phyloP scores from a whole-genome alignment of 1,140 invertebrate species.

The Magallana ariakensis region DNA sequence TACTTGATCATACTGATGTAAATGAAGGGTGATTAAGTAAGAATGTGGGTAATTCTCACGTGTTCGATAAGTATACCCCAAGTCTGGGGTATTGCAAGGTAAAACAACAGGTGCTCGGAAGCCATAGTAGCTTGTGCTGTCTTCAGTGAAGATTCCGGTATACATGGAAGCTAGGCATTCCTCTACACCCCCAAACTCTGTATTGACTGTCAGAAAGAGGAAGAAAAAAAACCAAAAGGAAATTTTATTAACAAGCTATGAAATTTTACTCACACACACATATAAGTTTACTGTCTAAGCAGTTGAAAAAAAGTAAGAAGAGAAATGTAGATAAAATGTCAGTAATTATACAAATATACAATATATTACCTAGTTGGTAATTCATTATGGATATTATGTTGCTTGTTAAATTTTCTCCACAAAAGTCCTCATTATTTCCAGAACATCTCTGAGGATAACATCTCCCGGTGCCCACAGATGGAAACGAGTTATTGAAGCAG shows the following conservation, averaged over 20 bases:
- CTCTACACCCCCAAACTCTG: background rate
- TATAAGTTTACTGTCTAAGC: no score
- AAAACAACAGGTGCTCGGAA: conserved; percentile 6
- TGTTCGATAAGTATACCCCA: conserved; percentile 16
- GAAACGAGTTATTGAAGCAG: background rate
- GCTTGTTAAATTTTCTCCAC: background rate
- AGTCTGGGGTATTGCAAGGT: background rate
- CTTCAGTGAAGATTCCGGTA: background rate
- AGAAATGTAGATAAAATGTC: no score
- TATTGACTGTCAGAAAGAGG: background rate
- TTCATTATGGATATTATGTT: background rate
- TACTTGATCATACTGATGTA: no score
- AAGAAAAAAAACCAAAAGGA: background rate
- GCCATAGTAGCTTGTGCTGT: background rate
- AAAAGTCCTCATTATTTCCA: background rate
- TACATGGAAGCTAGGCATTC: conserved; percentile 7
- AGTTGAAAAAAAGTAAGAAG: no score
- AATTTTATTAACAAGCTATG: no score
- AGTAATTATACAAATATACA: no score
- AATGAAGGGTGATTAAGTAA: no score
- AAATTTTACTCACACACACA: no score
- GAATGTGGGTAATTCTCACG: background rate
- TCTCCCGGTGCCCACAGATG: background rate
- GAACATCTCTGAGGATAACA: conserved; percentile 21
- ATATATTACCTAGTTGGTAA: background rate